These are phyloP conservation scores for Hipparchia semele DNA, from an alignment of 2,888 invertebrate species.

Conservation along the genomic window DNA sequence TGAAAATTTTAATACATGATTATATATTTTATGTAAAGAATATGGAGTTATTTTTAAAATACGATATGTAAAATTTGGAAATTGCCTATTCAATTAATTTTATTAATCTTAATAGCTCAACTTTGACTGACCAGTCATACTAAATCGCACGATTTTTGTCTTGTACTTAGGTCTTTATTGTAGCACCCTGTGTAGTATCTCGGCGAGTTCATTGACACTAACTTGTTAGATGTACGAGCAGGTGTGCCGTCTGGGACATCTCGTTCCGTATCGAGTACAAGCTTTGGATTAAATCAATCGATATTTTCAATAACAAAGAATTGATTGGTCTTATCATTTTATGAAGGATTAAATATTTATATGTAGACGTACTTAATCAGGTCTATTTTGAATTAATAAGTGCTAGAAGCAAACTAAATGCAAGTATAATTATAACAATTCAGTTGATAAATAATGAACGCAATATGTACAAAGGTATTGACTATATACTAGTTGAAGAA, in stretches of 20 bases:
- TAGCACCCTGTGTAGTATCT: slow-evolving; percentile 27
- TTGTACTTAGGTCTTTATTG: slow-evolving; percentile 1
- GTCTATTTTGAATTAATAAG: too few species aligned
- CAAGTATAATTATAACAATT: background rate
- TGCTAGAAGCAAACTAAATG: background rate
- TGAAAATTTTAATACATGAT: too few species aligned
- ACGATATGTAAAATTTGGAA: too few species aligned
- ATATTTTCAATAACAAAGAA: slow-evolving; percentile 13
- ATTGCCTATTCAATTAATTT: too few species aligned
- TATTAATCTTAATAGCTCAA: background rate
- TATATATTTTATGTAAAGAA: too few species aligned
- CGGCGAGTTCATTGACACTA: slow-evolving; percentile 33
- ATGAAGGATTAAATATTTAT: too few species aligned
- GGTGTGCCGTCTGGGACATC: slow-evolving; percentile 40
- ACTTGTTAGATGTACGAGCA: slow-evolving; percentile 40
- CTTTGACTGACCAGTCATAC: background rate
- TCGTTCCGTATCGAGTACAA: slow-evolving; percentile 29
- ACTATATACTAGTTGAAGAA: background rate
- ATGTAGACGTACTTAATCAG: too few species aligned
- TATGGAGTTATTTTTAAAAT: too few species aligned
- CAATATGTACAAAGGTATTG: background rate
- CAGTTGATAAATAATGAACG: background rate
- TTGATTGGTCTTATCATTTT: slow-evolving; percentile 10
- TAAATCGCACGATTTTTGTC: background rate
- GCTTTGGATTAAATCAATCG: slow-evolving; percentile 24